Base-by-base conservation (phyloP, 2,797 vertebrate species). In the Erpetoichthys calabaricus region DNA sequence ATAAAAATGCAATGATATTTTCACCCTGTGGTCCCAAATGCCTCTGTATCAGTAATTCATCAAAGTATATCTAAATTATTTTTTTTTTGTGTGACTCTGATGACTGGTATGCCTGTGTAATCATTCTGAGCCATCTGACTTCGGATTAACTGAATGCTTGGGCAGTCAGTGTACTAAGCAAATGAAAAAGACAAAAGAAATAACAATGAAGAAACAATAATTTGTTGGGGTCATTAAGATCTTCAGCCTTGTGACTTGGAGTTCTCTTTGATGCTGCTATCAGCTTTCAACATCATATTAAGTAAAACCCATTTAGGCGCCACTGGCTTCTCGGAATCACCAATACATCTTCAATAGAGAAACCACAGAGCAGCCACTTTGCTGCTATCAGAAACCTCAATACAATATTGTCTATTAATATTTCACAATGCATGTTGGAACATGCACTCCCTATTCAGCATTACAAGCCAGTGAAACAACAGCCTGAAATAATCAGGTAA, bases 331-430 rank as follows among this genome's bases (percentile, higher is more conserved):
- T 89, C 80, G 76, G 89, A 92, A 92, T 83, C 66, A 71, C 76
- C 76, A 75, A 82, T 84, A 79, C 73, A 78, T 70, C 70, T 75
- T 72, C 70, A 73, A 81, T 79, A 78, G 80, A 76, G 73, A 86
- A 83, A 77, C 81, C 76, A 7, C 76, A 79, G 64, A 73, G 80
- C 73, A 88, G 77, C 79, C 85, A 79, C 85, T 77, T 74, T 76
- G 76, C 78, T 75, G 74, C 83, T 82, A 80, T 83, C 79, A 81
- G 81, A 86, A 83, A 81, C 80, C 86, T 75, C 79, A 88, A 81
- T 70, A 84, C 82, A 80, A 84, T 84, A 88, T 83, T 81, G 73
- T 68, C 61, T 84, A 91, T 94, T 92, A 91, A 94, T 92, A 92
- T 94, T 93, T 93, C 80, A 94, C 66, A 70, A 72, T 75, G 76